These are phyloP conservation scores for Chunga burmeisteri DNA, from an alignment of 2,113 vertebrate genomes.

Conservation along the genomic window DNA sequence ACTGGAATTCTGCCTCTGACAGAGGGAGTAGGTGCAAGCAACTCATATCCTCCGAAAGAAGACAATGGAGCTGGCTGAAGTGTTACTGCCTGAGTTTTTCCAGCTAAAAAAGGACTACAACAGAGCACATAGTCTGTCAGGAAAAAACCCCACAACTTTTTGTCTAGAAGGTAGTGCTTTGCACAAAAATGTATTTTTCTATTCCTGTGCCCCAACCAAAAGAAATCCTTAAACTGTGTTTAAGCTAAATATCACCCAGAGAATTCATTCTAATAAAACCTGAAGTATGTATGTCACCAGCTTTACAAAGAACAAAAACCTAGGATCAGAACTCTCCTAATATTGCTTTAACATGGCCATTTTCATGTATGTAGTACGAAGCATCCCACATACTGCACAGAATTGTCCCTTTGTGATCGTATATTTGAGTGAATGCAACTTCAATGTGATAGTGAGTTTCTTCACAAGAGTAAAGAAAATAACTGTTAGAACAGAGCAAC, in stretches of 20 bases:
- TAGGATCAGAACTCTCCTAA: background rate
- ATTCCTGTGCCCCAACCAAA: background rate
- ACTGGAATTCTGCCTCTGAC: background rate
- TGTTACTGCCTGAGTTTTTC: background rate
- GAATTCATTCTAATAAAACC: background rate
- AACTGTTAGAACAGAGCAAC: background rate
- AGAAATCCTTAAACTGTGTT: background rate
- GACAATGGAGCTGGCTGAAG: background rate
- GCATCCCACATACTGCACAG: background rate
- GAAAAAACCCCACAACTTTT: background rate
- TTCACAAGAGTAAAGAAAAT: background rate
- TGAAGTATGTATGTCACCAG: background rate
- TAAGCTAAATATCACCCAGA: background rate
- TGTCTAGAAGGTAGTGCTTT: background rate
- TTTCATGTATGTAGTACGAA: background rate
- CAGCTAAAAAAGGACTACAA: background rate
- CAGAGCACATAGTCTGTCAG: background rate
- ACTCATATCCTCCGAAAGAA: background rate
- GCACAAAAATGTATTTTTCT: background rate
- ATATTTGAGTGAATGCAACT: background rate
- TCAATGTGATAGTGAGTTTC: background rate
- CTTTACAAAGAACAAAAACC: background rate
- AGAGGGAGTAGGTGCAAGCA: background rate
- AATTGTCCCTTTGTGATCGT: background rate
- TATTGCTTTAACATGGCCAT: background rate